Evolutionary conservation across 1,140 invertebrate species (phyloP), one percentile per base, ranked within the genome.

Genomic region (Melitaea cinxia): DNA sequence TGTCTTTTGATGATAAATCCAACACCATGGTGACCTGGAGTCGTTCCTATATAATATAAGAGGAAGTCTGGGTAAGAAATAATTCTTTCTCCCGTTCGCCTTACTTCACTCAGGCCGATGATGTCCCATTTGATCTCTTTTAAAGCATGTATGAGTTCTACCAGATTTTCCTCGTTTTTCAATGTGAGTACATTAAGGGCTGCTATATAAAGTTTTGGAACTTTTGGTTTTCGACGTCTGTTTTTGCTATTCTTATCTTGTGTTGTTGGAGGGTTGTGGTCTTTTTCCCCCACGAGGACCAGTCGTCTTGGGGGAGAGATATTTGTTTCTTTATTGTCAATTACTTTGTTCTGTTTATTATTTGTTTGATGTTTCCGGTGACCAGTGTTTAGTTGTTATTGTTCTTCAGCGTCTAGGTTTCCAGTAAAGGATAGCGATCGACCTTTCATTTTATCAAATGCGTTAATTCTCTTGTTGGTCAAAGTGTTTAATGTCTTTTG

Each of bases 181-280:
- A 75, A 14, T 0, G 73, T 70, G 19, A 68, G 65, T 37, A 57
- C 45, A 53, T 78, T 78, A 10, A 78, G 56, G 1, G 68, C n/a
- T 62, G 70, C 77, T 0, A 78, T 52, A 52, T 68, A 67, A 10
- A 72, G n/a, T n/a, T n/a, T n/a, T n/a, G n/a, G n/a, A n/a, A n/a
- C 67, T 65, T 59, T 58, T 42, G 9, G 10, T 64, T 53, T 65
- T 55, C 23, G 14, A 10, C 70, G 21, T 14, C 65, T 65, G 10
- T 19, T 17, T 3, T 28, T 7, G 26, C 7, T 28, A 28, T 28
- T 7, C 3, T 28, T 28, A 7, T 28, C 7, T 3, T 28, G 3
- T 28, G 26, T 28, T 68, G 54, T 72, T 76, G 63, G 67, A 71
- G 70, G 70, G 75, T 77, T 67, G 35, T 74, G 72, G 70, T 78